Base-by-base conservation (phyloP, 2,113 vertebrate species). In the Lamprotornis superbus region DNA sequence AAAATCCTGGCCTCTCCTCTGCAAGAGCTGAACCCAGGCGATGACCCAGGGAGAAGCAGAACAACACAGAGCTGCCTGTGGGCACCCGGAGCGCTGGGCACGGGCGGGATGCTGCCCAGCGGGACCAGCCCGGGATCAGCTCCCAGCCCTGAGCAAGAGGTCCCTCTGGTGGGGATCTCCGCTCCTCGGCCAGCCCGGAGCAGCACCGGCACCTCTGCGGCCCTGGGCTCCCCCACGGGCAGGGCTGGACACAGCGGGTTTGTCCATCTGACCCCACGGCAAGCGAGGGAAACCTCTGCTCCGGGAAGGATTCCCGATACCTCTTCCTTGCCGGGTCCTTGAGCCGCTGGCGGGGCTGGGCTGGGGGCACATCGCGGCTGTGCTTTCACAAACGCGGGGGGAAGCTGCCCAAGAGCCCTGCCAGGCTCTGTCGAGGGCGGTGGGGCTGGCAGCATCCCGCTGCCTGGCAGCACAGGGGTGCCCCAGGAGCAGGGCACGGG, bases 161-260 rank as follows among this genome's bases (percentile, higher is more conserved):
- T 93, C 96, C 97, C 96, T 97, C 96, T 97, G 94, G 4, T 73
- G 94, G 96, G 93, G 65, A 94, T 75, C 22, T 40, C 37, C 4
- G 90, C 65, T 37, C 28, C 21, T 9, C 63, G 35, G 25, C 55
- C 63, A 22, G 70, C 42, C 76, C 65, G 5, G 50, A 31, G 67
- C 67, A 6, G 61, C 76, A 0, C 35, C 13, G 6, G 15, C n/a
- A 7, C 21, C 78, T 46, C 73, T 3, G 46, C 11, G 19, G 3
- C n/a, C 25, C 23, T 4, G 21, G 21, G 64, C 52, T 90, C 8
- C 44, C 44, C 42, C 5, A 0, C 0, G 1, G 68, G 50, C 15
- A 11, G 11, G 8, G 16, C 3, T 5, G 65, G 5, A 8, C 83
- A 19, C 35, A 0, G 5, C 3, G 10, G 1, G 2, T 27, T 19